phyloP scores from a whole-genome alignment of 2,888 invertebrate genomes.

The Drosophila anomalipes region DNA sequence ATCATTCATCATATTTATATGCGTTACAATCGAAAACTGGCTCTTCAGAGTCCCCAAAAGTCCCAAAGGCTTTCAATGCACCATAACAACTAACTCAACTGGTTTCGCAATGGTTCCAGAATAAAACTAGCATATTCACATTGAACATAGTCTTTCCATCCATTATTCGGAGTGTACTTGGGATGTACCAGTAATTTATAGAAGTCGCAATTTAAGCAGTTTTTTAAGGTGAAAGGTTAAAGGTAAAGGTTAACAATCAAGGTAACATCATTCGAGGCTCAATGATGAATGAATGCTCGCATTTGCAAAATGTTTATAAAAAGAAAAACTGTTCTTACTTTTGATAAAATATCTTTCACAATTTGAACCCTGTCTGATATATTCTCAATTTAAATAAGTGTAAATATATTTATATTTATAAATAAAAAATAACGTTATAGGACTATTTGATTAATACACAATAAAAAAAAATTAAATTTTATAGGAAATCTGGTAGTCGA shows the following conservation, averaged over 20 bases:
- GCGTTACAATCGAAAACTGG: constrained; percentile 52
- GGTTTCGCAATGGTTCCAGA: background rate
- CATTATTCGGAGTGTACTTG: background rate
- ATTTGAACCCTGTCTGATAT: too few species aligned
- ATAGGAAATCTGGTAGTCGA: background rate
- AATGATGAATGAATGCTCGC: background rate
- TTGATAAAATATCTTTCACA: too few species aligned
- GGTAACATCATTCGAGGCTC: background rate
- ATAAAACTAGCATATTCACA: constrained; percentile 12
- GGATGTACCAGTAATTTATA: background rate
- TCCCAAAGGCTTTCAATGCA: constrained; percentile 3
- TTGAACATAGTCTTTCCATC: background rate
- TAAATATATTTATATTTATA: background rate
- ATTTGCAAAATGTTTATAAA: background rate
- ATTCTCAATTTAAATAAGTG: background rate
- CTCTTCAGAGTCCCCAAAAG: constrained; percentile 23
- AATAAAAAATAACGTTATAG: background rate
- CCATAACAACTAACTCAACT: constrained; percentile 9
- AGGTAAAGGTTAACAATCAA: background rate
- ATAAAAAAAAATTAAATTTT: background rate
- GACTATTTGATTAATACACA: background rate
- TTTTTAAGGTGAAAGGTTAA: background rate
- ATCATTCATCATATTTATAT: constrained; percentile 74
- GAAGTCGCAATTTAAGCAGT: background rate
- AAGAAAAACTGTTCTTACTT: background rate